Base-by-base conservation (phyloP, 2,888 invertebrate species). In the Dioctria rufipes region DNA sequence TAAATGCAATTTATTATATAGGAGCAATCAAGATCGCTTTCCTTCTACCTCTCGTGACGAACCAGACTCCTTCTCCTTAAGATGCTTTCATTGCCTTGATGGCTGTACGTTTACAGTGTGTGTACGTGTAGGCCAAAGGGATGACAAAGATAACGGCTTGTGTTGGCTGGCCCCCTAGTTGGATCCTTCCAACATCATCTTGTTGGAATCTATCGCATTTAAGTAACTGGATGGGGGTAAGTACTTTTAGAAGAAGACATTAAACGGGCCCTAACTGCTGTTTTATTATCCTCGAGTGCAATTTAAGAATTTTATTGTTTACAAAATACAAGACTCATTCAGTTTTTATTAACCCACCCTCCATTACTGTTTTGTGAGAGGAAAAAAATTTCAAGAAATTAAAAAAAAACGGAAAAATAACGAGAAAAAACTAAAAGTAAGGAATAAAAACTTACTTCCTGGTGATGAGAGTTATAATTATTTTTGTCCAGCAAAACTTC, bases 1-100 rank as follows among this genome's bases (percentile, higher is more conserved):
- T 82, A 81, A 81, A 82, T 81, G 81, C 81, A 81, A 82, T 79
- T 83, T 83, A 83, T 83, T 81, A 83, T 82, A 81, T 82, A 63
- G 73, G 75, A 69, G 79, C 79, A 81, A 71, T 75, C 46, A 77
- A 66, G 81, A 80, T 81, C 80, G 81, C 67, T 78, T 37, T 80
- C 60, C 66, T 73, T 80, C 25, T 73, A 54, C 75, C 77, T 82
- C 80, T 65, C 79, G 40, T 79, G 78, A 42, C 78, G 81, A 80
- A 43, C 71, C 40, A 42, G 71, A 43, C 25, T 46, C 25, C 51
- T 11, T 49, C 54, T 8, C 54, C 61, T 39, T 8, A 49, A 60
- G 40, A 51, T 39, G 60, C 63, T 69, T 71, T 71, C 80, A 79
- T 66, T 66, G 58, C 54, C 60, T 46, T 40, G n/a, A 42, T 51